A percentile compares a stretch with the other conserved stretches of the same genome.
Conservation (phyloP, 2,888 invertebrate genomes). For the Lobophora halterata region DNA sequence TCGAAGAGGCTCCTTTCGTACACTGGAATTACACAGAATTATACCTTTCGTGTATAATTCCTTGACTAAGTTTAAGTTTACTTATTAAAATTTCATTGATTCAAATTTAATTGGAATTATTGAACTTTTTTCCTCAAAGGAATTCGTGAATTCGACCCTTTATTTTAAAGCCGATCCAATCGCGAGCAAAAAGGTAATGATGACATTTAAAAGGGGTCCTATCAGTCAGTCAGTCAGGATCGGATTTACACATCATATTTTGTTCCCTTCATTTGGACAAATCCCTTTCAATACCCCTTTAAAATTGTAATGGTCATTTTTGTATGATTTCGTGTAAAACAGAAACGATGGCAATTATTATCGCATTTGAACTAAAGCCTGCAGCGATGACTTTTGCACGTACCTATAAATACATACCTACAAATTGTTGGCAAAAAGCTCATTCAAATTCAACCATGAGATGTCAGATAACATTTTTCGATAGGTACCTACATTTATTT, state of each 20-base stretch:
- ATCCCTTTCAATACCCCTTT: slow-evolving; percentile 6
- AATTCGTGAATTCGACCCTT: too few relatives aligned
- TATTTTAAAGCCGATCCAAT: too few relatives aligned
- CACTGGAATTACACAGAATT: too few relatives aligned
- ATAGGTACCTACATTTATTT: too few relatives aligned
- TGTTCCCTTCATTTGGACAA: slow-evolving; percentile 6
- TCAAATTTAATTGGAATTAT: too few relatives aligned
- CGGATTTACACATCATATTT: slow-evolving; percentile 6
- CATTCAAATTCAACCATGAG: slow-evolving; percentile 8
- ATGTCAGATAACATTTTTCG: slow-evolving; percentile 1
- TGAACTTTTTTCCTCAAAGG: too few relatives aligned
- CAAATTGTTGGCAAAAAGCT: slow-evolving; percentile 15
- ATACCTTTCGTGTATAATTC: too few relatives aligned
- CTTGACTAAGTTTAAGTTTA: too few relatives aligned
- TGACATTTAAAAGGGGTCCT: slow-evolving; percentile 14
- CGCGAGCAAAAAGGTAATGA: slow-evolving; percentile 2
- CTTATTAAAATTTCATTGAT: too few relatives aligned
- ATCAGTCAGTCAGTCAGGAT: slow-evolving; percentile 3
- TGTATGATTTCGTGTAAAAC: slow-evolving; percentile 31
- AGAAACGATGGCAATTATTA: slow-evolving; percentile 34
- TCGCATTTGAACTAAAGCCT: slow-evolving; percentile 12
- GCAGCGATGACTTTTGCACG: slow-evolving; percentile 17
- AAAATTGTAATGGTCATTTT: slow-evolving; percentile 10
- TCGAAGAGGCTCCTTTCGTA: too few relatives aligned
- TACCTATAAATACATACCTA: too few relatives aligned